Base-by-base conservation (phyloP, 2,797 vertebrate species). In the Margarornis squamiger region DNA sequence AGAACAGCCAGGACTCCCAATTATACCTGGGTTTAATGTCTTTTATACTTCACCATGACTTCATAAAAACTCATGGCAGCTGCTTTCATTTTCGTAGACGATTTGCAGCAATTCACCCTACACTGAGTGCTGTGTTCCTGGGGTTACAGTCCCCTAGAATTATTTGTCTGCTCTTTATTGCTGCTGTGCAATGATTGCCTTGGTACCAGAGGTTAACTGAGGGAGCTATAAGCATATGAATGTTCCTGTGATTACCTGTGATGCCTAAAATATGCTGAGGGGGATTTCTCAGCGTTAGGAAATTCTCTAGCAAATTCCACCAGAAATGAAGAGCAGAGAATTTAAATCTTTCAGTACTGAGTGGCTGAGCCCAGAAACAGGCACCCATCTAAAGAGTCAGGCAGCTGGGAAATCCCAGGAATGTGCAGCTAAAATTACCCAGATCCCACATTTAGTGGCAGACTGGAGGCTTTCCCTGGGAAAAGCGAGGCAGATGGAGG, bases 101-200 rank as follows among this genome's bases (percentile, higher is more conserved):
- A 76, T 78, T 86, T 75, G 34, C 36, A 87, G 63, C 65, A 17
- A 52, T 30, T 38, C 30, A 14, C 59, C 63, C 66, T 45, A 27
- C 27, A 29, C 65, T 1, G 1, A 14, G 48, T 15, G 49, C 46
- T 41, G 24, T 24, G 57, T 19, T 88, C 75, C 55, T 3, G 83
- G 67, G 45, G 30, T 74, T 78, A 14, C 20, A n/a, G 22, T 5
- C n/a, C 57, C 48, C 14, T 24, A 15, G 36, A 5, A 17, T 0
- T 16, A 77, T 62, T 80, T 84, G 23, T 36, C 77, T 63, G 36
- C 14, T 79, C 39, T 76, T 91, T 61, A 38, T 49, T 63, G 55
- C 59, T 71, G n/a, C 77, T 41, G 13, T 87, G 89, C 70, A 74
- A 80, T 92, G 76, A 94, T 91, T 91, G 88, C 72, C 18, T 41